Conservation (phyloP, 2,113 vertebrate genomes). For the Oriolus oriolus region DNA sequence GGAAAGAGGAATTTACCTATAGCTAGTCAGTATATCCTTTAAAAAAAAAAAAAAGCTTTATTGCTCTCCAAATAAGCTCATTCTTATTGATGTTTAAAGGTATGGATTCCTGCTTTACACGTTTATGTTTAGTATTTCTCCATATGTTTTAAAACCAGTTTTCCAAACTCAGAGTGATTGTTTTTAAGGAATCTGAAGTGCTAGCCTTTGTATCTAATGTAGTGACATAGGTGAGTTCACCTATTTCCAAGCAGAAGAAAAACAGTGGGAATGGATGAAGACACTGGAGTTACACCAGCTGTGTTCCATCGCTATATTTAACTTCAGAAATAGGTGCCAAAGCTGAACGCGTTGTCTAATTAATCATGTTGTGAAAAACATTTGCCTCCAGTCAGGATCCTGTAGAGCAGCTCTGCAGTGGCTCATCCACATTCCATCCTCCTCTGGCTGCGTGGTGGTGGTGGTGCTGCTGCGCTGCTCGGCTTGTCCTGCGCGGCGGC, state of each 20-base stretch:
- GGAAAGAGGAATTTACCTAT: conserved; percentile 55
- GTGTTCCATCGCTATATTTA: neutral
- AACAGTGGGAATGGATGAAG: neutral
- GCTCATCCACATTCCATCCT: neutral
- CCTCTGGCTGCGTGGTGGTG: neutral
- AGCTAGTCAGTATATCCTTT: conserved; percentile 42
- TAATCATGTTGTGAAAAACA: neutral
- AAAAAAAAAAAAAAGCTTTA: conserved; percentile 47
- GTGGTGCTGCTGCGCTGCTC: neutral
- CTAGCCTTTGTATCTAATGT: conserved; percentile 35
- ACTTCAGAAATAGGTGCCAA: conserved; percentile 56
- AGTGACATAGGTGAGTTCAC: neutral
- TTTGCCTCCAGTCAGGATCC: neutral
- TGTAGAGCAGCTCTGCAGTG: neutral
- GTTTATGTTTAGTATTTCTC: conserved; percentile 41
- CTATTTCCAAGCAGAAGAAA: neutral
- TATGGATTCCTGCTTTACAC: conserved; percentile 50
- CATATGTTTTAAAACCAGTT: neutral
- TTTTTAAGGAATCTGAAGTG: conserved; percentile 38
- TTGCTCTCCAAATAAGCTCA: conserved; percentile 60
- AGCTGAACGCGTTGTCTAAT: neutral
- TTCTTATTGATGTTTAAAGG: conserved; percentile 45
- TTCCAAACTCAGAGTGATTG: conserved; percentile 39
- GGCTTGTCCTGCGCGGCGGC: neutral
- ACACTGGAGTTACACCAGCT: neutral